Percentiles rank a stretch among this genome's conserved stretches.
Evolutionary conservation across 2,113 vertebrate species (phyloP).

Genomic region (Megaptera novaeangliae): DNA sequence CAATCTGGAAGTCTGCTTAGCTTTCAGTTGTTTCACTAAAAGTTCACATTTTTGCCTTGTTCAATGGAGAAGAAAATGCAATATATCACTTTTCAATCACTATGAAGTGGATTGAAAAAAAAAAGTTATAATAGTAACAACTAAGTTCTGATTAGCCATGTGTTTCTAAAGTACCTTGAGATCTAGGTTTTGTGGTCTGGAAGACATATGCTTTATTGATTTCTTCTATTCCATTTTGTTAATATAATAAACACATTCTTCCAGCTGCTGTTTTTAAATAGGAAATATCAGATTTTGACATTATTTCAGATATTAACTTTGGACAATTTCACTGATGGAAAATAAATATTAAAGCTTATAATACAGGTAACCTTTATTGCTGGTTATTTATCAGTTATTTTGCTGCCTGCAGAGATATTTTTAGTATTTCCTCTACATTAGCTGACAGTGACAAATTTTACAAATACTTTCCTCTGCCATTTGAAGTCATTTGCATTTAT

Average conservation of each 20-base stretch:
- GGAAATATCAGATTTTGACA: neutral
- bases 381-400: conserved; percentile 16
- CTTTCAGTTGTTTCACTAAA: neutral
- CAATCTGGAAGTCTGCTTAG: neutral
- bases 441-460: neutral
- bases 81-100: neutral
- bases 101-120: neutral
- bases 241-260: neutral
- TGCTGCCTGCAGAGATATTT: neutral
- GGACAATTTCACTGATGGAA: neutral
- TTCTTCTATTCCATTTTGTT: neutral
- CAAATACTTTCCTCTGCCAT: neutral
- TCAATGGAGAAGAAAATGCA: neutral
- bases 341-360: neutral
- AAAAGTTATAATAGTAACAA: neutral
- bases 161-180: neutral
- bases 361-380: neutral
- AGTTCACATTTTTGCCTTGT: neutral
- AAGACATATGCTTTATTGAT: neutral
- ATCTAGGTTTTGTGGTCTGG: neutral
- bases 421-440: neutral
- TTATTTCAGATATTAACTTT: conserved; percentile 37
- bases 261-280: neutral
- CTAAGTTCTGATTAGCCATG: neutral
- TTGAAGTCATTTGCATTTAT: conserved; percentile 38